phyloP scores from a whole-genome alignment of 2,888 invertebrate species.

The Orthosia cruda region DNA sequence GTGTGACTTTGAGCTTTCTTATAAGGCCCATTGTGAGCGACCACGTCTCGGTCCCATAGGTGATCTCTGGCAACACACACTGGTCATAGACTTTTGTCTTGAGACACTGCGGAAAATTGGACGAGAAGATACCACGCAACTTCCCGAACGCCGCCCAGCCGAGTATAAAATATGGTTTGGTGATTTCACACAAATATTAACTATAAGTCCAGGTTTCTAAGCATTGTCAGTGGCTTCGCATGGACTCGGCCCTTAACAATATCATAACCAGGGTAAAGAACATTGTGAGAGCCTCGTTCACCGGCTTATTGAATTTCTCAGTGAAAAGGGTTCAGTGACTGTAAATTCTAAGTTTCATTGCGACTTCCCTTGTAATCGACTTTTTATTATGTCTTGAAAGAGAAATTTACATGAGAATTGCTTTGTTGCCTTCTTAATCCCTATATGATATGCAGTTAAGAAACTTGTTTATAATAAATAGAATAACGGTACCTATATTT shows the following conservation, averaged over 20 bases:
- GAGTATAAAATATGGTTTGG: too few relatives aligned
- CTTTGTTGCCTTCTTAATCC: constrained; percentile 58
- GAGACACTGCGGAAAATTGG: too few relatives aligned
- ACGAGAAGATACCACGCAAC: too few relatives aligned
- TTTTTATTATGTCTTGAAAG: constrained; percentile 62
- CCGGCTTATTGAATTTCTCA: constrained; percentile 80
- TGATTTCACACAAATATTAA: too few relatives aligned
- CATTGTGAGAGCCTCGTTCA: constrained; percentile 69
- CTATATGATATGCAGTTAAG: constrained; percentile 53
- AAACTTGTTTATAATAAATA: constrained; percentile 38
- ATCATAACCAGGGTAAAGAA: constrained; percentile 80
- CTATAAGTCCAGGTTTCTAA: too few relatives aligned
- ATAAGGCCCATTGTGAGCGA: too few relatives aligned
- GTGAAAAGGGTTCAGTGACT: constrained; percentile 78
- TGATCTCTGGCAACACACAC: too few relatives aligned
- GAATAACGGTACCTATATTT: constrained; percentile 11
- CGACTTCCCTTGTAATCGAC: constrained; percentile 63
- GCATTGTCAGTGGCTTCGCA: constrained; percentile 80
- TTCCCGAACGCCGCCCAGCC: too few relatives aligned
- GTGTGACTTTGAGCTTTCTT: too few relatives aligned
- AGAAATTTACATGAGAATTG: constrained; percentile 65
- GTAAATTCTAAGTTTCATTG: constrained; percentile 75
- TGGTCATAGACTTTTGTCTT: too few relatives aligned
- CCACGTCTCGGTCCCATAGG: too few relatives aligned
- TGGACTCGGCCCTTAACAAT: constrained; percentile 80